phyloP scores from a whole-genome alignment of 2,113 vertebrate genomes.

The Prochilodus magdalenae region DNA sequence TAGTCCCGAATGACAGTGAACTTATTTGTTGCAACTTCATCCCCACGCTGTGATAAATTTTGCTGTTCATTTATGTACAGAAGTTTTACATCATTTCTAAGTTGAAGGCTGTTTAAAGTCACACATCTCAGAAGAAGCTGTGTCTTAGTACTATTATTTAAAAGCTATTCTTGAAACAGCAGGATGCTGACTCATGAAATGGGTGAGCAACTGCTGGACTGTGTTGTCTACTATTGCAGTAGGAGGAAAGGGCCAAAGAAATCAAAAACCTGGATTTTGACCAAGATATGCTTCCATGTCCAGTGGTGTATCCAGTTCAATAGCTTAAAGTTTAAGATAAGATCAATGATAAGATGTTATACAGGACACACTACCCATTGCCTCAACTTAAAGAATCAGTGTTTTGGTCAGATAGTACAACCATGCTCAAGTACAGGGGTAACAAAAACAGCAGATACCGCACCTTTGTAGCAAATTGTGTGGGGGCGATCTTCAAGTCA shows the following conservation, averaged over 20 bases:
- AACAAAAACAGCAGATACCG: too few species aligned
- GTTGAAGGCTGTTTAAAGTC: too few species aligned
- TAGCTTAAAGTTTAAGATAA: too few species aligned
- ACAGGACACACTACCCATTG: too few species aligned
- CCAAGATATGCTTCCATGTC: background rate
- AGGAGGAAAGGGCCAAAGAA: conserved; percentile 8
- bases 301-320: background rate
- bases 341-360: too few species aligned
- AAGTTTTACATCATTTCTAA: background rate
- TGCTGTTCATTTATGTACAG: background rate
- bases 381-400: too few species aligned
- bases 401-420: too few species aligned
- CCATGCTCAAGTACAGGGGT: too few species aligned
- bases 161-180: background rate
- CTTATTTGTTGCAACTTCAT: background rate
- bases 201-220: conserved; percentile 2
- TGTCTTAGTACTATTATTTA: too few species aligned
- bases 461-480: too few species aligned
- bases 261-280: background rate
- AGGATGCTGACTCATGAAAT: background rate
- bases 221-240: background rate
- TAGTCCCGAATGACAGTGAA: conserved; percentile 5
- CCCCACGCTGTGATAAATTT: background rate
- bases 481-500: too few species aligned
- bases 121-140: too few species aligned